These are phyloP conservation scores for Geophilus truncorum DNA, from an alignment of 2,888 invertebrate species.

Conservation along the genomic window DNA sequence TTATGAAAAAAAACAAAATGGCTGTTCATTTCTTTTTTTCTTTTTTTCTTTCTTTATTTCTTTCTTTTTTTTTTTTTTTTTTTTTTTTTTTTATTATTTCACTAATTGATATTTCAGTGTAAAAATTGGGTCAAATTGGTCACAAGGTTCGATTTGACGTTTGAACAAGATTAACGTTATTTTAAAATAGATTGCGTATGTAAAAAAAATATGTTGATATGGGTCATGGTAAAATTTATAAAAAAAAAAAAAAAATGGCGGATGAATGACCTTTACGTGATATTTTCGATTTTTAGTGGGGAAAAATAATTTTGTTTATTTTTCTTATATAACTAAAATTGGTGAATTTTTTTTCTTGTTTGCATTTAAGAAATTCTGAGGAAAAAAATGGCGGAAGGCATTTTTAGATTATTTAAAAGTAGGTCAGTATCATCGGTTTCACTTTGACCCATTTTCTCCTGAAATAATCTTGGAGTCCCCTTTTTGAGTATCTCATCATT, in stretches of 20 bases:
- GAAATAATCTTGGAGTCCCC: conserved; percentile 6
- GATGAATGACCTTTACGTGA: not conserved
- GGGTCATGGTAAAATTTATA: not conserved
- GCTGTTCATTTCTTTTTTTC: no score
- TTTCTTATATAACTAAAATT: not conserved
- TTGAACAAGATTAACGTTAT: not conserved
- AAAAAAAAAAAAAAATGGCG: not conserved
- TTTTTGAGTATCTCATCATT: conserved; percentile 20
- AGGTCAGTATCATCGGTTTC: conserved; percentile 5
- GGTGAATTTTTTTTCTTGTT: no score
- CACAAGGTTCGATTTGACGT: not conserved
- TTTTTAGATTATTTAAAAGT: not conserved
- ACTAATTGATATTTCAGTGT: not conserved
- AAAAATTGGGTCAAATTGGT: not conserved
- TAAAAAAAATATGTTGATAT: not conserved
- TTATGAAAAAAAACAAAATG: not conserved
- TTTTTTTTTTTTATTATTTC: not conserved
- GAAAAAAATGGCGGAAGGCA: not conserved
- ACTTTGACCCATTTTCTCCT: conserved; percentile 7
- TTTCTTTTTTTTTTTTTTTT: not conserved
- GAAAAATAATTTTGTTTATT: no score
- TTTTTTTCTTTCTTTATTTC: not conserved
- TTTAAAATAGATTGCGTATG: not conserved
- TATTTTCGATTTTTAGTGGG: no score
- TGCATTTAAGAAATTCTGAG: no score